Evolutionary conservation across 2,113 vertebrate species (phyloP), one percentile per base, ranked within the genome.

Genomic region (Sinosuthora webbiana): DNA sequence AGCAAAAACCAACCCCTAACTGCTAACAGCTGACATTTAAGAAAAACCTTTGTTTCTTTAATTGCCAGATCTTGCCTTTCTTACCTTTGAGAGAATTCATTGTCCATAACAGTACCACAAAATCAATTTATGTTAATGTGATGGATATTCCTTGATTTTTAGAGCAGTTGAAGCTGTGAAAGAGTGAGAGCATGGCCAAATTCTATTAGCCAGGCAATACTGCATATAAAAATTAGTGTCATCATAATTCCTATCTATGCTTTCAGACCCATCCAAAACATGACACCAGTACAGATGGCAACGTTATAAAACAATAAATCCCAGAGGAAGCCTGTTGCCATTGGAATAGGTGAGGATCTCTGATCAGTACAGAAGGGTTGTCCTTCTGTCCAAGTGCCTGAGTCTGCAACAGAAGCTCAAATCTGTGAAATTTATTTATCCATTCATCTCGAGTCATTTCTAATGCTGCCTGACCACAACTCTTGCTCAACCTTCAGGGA

Each of bases 201-300:
- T 80, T 55, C 5, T 77, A 35, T 71, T 37, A 89, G 13, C 16
- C 23, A 47, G 50, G 75, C 63, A 69, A n/a, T 35, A 67, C 6
- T 83, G 81, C 79, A 39, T 41, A 15, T 67, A 55, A 91, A 87
- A 91, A 70, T 45, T 47, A 65, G 4, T 13, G 17, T 77, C 84
- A 74, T 19, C 31, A 8, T 83, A 83, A 89, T 80, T 95, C 55
- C 12, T 69, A 5, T 83, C 59, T 69, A 1, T 56, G 13, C 7
- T 88, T 96, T 80, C 50, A 70, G 64, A 93, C 18, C 27, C 83
- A 79, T 69, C 31, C 84, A 70, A 59, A 93, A 25, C 33, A 33
- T 63, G 82, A 95, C 74, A 83, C 78, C 60, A 88, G 67, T 44
- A 74, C 96, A 96, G 92, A 93, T 93, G 93, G 93, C 47, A 73